A percentile compares a stretch with the other conserved stretches of the same genome.
Conservation (phyloP, 2,888 invertebrate species). For the Muschampia plurimacula region DNA sequence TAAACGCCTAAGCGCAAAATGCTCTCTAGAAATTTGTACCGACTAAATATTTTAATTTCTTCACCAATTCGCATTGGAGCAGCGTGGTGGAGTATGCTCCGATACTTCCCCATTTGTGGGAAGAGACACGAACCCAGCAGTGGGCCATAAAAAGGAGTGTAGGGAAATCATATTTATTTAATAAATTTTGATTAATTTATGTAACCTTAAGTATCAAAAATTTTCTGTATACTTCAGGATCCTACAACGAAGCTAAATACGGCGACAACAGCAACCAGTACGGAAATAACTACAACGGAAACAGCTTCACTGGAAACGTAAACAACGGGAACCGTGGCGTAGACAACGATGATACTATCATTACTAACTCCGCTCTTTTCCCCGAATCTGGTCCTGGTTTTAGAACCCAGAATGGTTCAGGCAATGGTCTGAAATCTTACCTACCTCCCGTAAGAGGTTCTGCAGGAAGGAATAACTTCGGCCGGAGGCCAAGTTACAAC, state of each 20-base stretch:
- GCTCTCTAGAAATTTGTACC: no score
- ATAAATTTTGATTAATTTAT: no score
- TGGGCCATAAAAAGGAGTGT: no score
- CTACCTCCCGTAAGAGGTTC: slow-evolving; percentile 56
- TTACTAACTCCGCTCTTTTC: slow-evolving; percentile 60
- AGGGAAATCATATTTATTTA: no score
- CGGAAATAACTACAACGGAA: slow-evolving; percentile 43
- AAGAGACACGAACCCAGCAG: no score
- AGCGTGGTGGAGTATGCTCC: no score
- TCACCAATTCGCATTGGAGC: no score
- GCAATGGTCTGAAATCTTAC: slow-evolving; percentile 56
- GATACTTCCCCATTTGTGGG: no score
- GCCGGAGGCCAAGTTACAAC: slow-evolving; percentile 55
- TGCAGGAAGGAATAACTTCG: slow-evolving; percentile 44
- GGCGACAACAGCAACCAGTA: slow-evolving; percentile 39
- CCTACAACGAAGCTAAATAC: slow-evolving; percentile 72
- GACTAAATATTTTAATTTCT: no score
- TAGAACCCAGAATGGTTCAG: slow-evolving; percentile 10
- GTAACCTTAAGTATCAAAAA: no score
- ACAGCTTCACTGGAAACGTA: slow-evolving; percentile 25
- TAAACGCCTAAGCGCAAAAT: no score
- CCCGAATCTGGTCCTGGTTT: slow-evolving; percentile 37
- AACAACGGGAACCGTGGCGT: slow-evolving; percentile 42
- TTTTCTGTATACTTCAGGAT: slow-evolving; percentile 55
- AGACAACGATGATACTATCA: slow-evolving; percentile 56